These are phyloP conservation scores for Corythoichthys intestinalis DNA, from an alignment of 2,113 vertebrate genomes.

Conservation along the genomic window DNA sequence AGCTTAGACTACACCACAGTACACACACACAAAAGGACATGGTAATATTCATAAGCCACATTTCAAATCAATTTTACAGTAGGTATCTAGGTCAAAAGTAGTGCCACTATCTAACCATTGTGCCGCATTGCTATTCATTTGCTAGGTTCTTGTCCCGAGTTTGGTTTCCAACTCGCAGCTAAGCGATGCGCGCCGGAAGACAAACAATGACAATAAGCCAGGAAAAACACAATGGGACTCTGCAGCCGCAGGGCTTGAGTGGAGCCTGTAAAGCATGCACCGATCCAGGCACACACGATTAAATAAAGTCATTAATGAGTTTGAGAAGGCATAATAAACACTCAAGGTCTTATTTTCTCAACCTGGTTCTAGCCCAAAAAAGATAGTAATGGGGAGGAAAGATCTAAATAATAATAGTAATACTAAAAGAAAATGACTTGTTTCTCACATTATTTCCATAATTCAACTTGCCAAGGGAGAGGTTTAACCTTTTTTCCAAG, in stretches of 20 bases:
- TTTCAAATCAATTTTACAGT: background rate
- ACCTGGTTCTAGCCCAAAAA: slow-evolving; percentile 16
- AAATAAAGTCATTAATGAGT: slow-evolving; percentile 1
- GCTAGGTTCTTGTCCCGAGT: background rate
- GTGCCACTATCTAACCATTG: background rate
- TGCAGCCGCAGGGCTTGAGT: background rate
- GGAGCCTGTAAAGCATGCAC: background rate
- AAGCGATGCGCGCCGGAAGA: background rate
- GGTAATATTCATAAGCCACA: background rate
- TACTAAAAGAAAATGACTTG: background rate
- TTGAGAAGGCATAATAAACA: slow-evolving; percentile 21
- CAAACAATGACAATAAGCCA: slow-evolving; percentile 8
- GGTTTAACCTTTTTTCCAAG: background rate
- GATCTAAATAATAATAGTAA: slow-evolving; percentile 21
- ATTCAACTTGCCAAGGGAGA: background rate
- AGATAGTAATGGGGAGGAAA: background rate
- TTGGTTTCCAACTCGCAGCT: background rate
- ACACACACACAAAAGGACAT: background rate
- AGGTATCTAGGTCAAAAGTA: background rate
- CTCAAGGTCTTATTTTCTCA: slow-evolving; percentile 12
- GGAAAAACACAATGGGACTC: slow-evolving; percentile 6
- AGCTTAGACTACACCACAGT: too few relatives aligned
- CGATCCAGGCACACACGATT: background rate
- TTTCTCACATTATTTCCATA: background rate
- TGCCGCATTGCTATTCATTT: background rate